Conservation (phyloP, 1,140 invertebrate genomes). For the Homarus americanus region DNA sequence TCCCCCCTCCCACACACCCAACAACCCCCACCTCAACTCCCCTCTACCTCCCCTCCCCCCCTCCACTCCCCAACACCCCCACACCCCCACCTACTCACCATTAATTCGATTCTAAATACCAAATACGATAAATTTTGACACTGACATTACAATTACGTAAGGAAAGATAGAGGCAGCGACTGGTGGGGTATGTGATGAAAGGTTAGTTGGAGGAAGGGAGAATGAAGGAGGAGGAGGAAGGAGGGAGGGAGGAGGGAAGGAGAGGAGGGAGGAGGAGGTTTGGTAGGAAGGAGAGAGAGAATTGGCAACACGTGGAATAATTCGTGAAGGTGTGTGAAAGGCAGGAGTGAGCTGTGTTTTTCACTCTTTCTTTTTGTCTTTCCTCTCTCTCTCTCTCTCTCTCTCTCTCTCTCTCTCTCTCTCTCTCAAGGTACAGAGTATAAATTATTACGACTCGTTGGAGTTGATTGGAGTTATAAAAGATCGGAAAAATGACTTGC, state of each 20-base stretch:
- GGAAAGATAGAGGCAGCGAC: background rate
- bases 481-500: background rate
- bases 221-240: background rate
- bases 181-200: background rate
- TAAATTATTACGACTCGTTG: background rate
- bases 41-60: too few species aligned
- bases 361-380: background rate
- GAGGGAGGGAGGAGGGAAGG: background rate
- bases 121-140: too few species aligned
- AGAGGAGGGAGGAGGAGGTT: too few species aligned
- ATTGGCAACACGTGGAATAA: background rate
- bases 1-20: too few species aligned
- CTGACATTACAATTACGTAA: too few species aligned
- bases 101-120: too few species aligned
- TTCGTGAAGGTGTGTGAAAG: background rate
- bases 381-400: background rate
- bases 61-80: too few species aligned
- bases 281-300: too few species aligned
- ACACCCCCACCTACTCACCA: too few species aligned
- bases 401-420: slow-evolving; percentile 15
- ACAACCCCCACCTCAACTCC: too few species aligned
- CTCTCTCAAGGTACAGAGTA: too few species aligned
- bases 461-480: background rate
- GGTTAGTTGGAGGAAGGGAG: background rate
- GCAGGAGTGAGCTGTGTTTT: background rate